A percentile compares a stretch with the other conserved stretches of the same genome.
Conservation (phyloP, 2,888 invertebrate species). For the Cataglyphis altisquamis region DNA sequence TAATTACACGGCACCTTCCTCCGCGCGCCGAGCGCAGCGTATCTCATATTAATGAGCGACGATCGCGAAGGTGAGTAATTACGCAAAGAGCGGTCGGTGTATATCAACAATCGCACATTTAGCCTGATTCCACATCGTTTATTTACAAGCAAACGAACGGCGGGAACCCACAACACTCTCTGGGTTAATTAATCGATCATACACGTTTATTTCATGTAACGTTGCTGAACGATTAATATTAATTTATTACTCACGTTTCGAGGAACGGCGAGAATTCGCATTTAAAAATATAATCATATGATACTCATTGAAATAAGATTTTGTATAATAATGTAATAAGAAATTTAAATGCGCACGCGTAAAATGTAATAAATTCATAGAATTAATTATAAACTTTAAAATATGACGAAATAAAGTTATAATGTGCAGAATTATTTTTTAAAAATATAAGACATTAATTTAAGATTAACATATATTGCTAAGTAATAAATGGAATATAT, state of each 20-base stretch:
- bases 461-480: background rate
- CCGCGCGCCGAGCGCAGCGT: slow-evolving; percentile 44
- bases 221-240: slow-evolving; percentile 17
- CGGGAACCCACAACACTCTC: slow-evolving; percentile 21
- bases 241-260: background rate
- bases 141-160: slow-evolving; percentile 67
- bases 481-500: background rate
- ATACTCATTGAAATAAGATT: background rate
- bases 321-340: background rate
- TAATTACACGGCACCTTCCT: slow-evolving; percentile 46
- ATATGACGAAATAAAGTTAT: background rate
- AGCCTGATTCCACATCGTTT: slow-evolving; percentile 58
- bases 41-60: slow-evolving; percentile 69
- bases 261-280: background rate
- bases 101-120: slow-evolving; percentile 63
- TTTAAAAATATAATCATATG: background rate
- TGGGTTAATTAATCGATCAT: slow-evolving; percentile 59
- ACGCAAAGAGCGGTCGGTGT: slow-evolving; percentile 66
- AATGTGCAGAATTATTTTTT: background rate
- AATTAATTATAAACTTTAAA: background rate
- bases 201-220: slow-evolving; percentile 3
- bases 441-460: background rate
- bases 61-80: slow-evolving; percentile 66
- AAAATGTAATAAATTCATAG: too few relatives aligned
- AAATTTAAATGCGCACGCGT: background rate